Base-by-base conservation (phyloP, 2,113 vertebrate genomes). In the Dolichallabes microphthalmus region DNA sequence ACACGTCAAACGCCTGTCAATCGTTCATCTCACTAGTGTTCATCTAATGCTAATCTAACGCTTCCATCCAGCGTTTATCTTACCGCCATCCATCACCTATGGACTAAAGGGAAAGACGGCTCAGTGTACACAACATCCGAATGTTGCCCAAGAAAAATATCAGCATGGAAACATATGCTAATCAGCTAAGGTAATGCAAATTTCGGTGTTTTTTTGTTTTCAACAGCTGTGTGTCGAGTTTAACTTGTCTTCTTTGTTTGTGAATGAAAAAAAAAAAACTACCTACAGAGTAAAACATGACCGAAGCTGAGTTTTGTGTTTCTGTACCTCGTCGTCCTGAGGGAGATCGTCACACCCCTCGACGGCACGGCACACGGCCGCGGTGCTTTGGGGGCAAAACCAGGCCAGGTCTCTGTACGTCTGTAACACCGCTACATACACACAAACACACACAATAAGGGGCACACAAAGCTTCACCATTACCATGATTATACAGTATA, bases 371-470 rank as follows among this genome's bases (percentile, higher is more conserved):
- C 97, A 99, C 88, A 99, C 96, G 0, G 95, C 92, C 2, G 93
- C 90, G 0, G 92, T 95, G 89, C 96, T 97, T 91, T 97, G 97
- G 57, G 98, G 97, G 91, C 97, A 97, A 87, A 98, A 93, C 97
- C 97, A 99, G 0, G 96, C 95, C 93, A 99, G 94, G 91, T 99
- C 97, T 58, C 96, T 94, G 90, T 98, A 97, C 0, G 96, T 96
- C 91, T 97, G 97, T 39, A 98, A 93, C 80, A 99, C 97, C 0
- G 95, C 98, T 99, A 74, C 55, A 85, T 55, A 73, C 58, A 32
- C 19, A 73, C 57, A 82, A 3, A n/a, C 32, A 58, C 25, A 68
- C 32, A 73, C 20, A 83, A n/a, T 30, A 66, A 63, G 25, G 0
- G 12, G n/a, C n/a, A 61, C 20, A 60, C 6, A 60, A 60, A 60